Evolutionary conservation across 2,113 vertebrate genomes (phyloP), one percentile per base, ranked within the genome.

Genomic region (Camelus bactrianus): DNA sequence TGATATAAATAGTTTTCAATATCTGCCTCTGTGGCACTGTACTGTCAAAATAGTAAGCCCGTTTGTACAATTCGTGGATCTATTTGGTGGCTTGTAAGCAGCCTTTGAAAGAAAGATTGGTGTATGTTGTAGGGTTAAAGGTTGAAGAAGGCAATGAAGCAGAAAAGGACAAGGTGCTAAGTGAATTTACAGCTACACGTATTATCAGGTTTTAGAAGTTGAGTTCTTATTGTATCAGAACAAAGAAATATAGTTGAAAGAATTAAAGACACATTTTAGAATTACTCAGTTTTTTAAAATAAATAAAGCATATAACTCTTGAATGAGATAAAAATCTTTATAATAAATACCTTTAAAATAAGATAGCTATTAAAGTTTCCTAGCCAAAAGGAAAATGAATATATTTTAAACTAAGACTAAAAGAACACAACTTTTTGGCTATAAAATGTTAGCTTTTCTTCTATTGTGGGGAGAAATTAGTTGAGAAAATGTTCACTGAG

Each of bases 321-420:
- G 19, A 82, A 30, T 17, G n/a, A 90, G 65, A 60, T 77, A 64
- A 76, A 93, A 95, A 38, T 60, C 5, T 56, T 65, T 89, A 11
- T 72, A 91, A 67, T 84, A 79, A 91, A 87, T 76, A 64, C 3
- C 79, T 81, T 69, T 56, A 80, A 92, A 92, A 60, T 65, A 81
- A 75, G 15, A 15, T 26, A 48, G 3, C 5, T 58, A 15, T 81
- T 54, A 73, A 69, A 65, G 76, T 77, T 91, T 67, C 10, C 26
- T 79, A 52, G 38, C 52, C 54, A 91, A 42, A n/a, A 80, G 56
- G 15, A 77, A 67, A 72, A 83, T 30, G 89, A 91, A 90, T 56
- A 73, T 46, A 54, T 79, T 91, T 96, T 83, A 56, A 26, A 82
- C 5, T 50, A 80, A 62, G 32, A 28, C 54, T 64, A 60, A 73